Evolutionary conservation across 1,140 invertebrate species (phyloP).

Genomic region (Chironomus tepperi): DNA sequence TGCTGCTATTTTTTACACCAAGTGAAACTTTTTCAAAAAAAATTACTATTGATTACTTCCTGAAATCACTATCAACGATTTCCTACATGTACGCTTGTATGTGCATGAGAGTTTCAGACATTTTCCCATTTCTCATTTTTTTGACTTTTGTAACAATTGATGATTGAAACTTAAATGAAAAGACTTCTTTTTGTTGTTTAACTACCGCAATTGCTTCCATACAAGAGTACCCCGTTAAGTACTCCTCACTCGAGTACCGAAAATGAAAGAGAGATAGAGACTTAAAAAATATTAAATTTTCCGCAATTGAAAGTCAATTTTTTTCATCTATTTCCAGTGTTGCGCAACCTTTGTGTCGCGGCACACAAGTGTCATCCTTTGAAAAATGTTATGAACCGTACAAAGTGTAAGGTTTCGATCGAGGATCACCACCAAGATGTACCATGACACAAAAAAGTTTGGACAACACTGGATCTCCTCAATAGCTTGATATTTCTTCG

Average conservation of each 20-base stretch:
- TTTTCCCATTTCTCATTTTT: background rate
- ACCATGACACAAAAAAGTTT: too few species aligned
- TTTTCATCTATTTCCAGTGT: background rate
- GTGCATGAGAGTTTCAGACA: background rate
- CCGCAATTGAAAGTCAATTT: background rate
- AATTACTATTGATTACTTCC: constrained; percentile 18
- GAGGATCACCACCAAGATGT: too few species aligned
- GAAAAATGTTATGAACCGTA: too few species aligned
- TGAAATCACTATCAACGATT: constrained; percentile 16
- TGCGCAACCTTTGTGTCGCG: too few species aligned
- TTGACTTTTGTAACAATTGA: constrained; percentile 7
- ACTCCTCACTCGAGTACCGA: too few species aligned
- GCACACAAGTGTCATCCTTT: too few species aligned
- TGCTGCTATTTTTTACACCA: constrained; percentile 4
- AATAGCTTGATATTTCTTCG: background rate
- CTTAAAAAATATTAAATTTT: too few species aligned
- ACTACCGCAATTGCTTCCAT: too few species aligned
- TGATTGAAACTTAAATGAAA: background rate
- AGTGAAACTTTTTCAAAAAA: background rate
- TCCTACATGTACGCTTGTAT: background rate
- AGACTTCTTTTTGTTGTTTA: too few species aligned
- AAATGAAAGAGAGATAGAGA: too few species aligned
- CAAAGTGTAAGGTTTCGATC: too few species aligned
- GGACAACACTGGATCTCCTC: background rate
- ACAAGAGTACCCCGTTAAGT: too few species aligned